Percentiles rank a stretch among this genome's conserved stretches.
Conservation (phyloP, 2,888 invertebrate genomes). For the Eulithis testata region DNA sequence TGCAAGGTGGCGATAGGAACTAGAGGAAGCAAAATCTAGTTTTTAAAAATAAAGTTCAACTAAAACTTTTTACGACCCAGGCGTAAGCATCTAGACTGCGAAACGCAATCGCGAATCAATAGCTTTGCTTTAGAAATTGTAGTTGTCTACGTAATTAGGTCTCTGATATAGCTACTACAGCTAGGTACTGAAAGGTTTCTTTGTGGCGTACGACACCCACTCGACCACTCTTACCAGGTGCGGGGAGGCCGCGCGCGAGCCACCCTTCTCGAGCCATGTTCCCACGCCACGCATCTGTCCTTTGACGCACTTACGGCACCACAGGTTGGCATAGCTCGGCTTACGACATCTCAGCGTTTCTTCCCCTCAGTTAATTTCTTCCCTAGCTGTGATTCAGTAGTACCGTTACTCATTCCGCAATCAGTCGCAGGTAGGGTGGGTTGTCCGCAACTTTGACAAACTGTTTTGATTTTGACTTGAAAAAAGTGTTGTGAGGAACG, state of each 20-base stretch:
- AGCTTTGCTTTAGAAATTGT: no score
- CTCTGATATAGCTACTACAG: no score
- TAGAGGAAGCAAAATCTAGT: no score
- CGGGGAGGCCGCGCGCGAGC: neutral
- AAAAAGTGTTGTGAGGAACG: constrained; percentile 42
- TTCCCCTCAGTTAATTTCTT: constrained; percentile 44
- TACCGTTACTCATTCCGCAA: constrained; percentile 60
- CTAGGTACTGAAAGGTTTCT: neutral
- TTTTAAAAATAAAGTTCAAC: no score
- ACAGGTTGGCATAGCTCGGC: constrained; percentile 17
- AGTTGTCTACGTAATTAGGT: no score
- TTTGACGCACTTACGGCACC: constrained; percentile 1
- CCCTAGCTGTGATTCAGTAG: constrained; percentile 59
- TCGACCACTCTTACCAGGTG: constrained; percentile 14
- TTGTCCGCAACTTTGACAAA: constrained; percentile 18
- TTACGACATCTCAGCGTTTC: constrained; percentile 45
- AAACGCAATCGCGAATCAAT: no score
- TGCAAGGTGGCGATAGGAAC: no score
- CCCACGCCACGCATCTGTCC: constrained; percentile 25
- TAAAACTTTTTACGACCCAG: no score
- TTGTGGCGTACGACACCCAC: constrained; percentile 13
- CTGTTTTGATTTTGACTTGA: constrained; percentile 17
- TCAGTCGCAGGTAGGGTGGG: constrained; percentile 40
- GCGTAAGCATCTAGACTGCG: no score
- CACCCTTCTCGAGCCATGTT: constrained; percentile 23